Conservation (phyloP, 2,113 vertebrate species). For the Geococcyx californianus region DNA sequence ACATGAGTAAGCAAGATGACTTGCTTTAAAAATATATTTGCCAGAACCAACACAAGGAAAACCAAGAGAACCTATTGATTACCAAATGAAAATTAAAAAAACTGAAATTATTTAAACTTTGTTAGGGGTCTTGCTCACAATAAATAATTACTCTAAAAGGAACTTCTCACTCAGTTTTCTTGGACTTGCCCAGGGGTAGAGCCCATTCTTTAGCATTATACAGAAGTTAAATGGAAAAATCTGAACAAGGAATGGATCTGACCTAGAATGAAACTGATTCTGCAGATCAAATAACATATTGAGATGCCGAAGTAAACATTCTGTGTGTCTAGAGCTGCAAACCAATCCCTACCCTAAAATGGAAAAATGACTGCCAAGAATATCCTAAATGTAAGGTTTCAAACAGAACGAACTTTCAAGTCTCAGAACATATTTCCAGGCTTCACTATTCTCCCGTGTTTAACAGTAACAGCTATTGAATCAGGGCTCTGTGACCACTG, state of each 20-base stretch:
- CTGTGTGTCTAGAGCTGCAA: neutral
- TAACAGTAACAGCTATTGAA: neutral
- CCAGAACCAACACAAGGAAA: neutral
- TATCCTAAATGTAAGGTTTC: neutral
- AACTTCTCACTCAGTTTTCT: neutral
- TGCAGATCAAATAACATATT: neutral
- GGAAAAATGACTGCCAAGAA: neutral
- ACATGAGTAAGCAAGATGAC: neutral
- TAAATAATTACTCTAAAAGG: neutral
- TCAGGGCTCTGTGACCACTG: neutral
- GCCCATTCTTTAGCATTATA: neutral
- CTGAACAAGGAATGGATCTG: neutral
- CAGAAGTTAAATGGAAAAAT: neutral
- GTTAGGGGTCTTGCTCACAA: neutral
- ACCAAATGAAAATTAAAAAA: neutral
- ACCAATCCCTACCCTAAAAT: constrained; percentile 5
- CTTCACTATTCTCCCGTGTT: neutral
- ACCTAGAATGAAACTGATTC: neutral
- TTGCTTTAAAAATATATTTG: neutral
- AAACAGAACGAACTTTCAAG: neutral
- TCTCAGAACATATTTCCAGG: neutral
- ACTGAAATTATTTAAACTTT: neutral
- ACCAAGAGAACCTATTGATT: neutral
- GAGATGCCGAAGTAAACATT: constrained; percentile 11
- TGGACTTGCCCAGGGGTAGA: neutral